phyloP scores from a whole-genome alignment of 92 coral and sea anemone species.

The Epizoanthus scotinus region DNA sequence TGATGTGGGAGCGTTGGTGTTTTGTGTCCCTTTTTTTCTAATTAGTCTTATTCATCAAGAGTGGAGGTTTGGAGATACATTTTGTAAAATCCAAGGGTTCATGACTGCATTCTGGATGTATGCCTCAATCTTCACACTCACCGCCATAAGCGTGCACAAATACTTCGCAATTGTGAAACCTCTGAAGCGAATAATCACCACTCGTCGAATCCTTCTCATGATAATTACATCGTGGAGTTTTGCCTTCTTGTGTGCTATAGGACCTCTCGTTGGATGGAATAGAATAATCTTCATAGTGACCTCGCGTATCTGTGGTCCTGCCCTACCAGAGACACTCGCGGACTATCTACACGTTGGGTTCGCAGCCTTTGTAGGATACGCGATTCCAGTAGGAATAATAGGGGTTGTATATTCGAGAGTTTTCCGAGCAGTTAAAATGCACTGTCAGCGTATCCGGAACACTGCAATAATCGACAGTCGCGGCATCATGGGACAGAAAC shows the following conservation, averaged over 20 bases:
- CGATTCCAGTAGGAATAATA: slow-evolving; percentile 54
- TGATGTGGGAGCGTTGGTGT: slow-evolving; percentile 54
- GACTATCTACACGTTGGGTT: slow-evolving; percentile 49
- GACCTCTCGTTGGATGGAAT: slow-evolving; percentile 79
- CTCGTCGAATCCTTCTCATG: slow-evolving; percentile 51
- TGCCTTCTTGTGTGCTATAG: slow-evolving; percentile 59
- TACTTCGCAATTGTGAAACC: slow-evolving; percentile 81
- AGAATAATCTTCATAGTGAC: slow-evolving; percentile 46
- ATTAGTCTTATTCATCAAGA: slow-evolving; percentile 51
- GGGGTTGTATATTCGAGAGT: slow-evolving; percentile 52
- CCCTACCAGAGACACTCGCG: slow-evolving; percentile 42
- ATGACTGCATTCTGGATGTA: slow-evolving; percentile 69
- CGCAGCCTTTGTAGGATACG: slow-evolving; percentile 42
- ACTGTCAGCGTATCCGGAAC: slow-evolving; percentile 64
- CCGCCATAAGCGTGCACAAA: slow-evolving; percentile 79
- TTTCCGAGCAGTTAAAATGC: slow-evolving; percentile 51
- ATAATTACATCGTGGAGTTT: slow-evolving; percentile 54
- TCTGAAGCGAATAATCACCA: slow-evolving; percentile 70
- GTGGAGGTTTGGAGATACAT: slow-evolving; percentile 60
- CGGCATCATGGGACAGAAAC: slow-evolving; percentile 79
- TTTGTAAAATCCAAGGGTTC: slow-evolving; percentile 79
- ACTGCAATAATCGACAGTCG: slow-evolving; percentile 79
- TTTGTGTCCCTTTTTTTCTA: slow-evolving; percentile 66
- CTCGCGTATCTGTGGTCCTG: slow-evolving; percentile 53
- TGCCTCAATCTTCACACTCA: slow-evolving; percentile 72